phyloP scores from a whole-genome alignment of 92 coral and sea anemone genomes.

The Pocillopora meandrina region DNA sequence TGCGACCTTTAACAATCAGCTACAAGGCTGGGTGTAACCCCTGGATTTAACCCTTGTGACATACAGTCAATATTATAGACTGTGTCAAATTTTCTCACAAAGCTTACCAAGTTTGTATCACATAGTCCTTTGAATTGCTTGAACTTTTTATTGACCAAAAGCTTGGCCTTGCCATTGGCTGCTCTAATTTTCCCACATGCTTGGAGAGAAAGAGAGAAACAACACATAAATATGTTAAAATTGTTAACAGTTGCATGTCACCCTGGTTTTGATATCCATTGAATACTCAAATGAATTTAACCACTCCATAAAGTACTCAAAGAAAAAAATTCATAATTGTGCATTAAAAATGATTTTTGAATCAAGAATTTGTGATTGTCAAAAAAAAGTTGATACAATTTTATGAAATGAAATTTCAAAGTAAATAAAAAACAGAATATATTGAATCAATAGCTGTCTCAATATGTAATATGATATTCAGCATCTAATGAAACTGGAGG shows the following conservation, averaged over 20 bases:
- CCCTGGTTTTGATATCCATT: not conserved
- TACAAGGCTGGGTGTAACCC: no score
- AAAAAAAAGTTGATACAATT: no score
- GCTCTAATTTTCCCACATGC: conserved; percentile 92
- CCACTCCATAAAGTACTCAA: not conserved
- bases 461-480: no score
- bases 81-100: not conserved
- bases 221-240: not conserved
- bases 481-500: no score
- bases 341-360: no score
- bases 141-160: conserved; percentile 90
- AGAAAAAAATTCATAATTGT: not conserved
- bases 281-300: not conserved
- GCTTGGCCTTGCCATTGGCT: conserved; percentile 91
- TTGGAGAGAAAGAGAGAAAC: conserved; percentile 17
- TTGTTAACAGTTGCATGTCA: no score
- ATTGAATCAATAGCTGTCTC: no score
- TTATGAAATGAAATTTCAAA: no score
- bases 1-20: no score
- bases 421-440: no score
- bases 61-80: not conserved
- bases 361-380: no score
- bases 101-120: conserved; percentile 90
- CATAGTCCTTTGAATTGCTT: conserved; percentile 96
- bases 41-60: no score